These are phyloP conservation scores for Drymodes brunneopygia DNA, from an alignment of 2,113 vertebrate species.

Conservation along the genomic window DNA sequence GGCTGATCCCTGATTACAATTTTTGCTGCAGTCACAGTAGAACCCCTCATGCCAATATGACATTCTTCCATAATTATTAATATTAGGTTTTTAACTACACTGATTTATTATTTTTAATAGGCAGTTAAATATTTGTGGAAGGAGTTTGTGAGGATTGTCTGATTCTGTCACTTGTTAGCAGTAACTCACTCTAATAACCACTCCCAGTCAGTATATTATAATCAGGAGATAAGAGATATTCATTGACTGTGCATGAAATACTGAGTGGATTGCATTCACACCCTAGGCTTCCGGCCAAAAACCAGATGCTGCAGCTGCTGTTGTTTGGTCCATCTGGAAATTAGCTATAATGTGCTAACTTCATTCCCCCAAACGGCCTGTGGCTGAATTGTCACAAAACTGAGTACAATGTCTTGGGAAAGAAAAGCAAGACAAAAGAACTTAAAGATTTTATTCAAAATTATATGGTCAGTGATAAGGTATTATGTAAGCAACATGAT, in stretches of 20 bases:
- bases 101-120: neutral
- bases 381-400: neutral
- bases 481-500: neutral
- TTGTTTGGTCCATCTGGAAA: neutral
- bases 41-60: neutral
- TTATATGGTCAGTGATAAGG: neutral
- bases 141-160: neutral
- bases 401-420: neutral
- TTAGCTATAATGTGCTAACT: neutral
- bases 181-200: neutral
- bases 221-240: neutral
- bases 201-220: neutral
- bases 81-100: neutral
- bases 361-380: neutral
- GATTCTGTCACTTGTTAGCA: neutral
- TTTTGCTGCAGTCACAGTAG: neutral
- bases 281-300: neutral
- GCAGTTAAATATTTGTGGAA: neutral
- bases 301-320: slow-evolving; percentile 8
- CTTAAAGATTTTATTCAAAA: neutral
- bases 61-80: neutral
- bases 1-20: neutral
- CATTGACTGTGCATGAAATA: neutral
- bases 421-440: neutral
- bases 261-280: neutral